Percentiles rank a stretch among this genome's conserved stretches.
Conservation (phyloP, 1,140 invertebrate genomes). For the Holotrichia oblita region DNA sequence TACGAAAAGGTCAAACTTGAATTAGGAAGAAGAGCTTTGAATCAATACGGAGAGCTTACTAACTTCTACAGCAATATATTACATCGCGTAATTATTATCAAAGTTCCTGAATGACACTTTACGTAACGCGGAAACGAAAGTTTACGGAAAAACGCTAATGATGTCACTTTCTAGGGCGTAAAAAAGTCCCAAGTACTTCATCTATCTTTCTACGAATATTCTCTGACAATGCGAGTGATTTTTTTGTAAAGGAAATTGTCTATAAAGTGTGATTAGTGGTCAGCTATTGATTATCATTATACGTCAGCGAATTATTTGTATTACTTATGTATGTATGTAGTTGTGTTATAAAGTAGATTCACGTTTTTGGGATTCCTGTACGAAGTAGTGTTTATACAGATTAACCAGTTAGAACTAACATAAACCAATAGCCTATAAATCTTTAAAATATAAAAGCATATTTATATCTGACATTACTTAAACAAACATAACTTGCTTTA, state of each 20-base stretch:
- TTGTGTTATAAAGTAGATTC: too few relatives aligned
- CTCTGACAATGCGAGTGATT: too few relatives aligned
- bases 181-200: slow-evolving; percentile 11
- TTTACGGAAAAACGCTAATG: slow-evolving; percentile 1
- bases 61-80: neutral
- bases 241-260: too few relatives aligned
- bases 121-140: too few relatives aligned
- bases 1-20: neutral
- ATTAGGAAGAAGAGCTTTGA: neutral
- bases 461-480: neutral
- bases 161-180: neutral
- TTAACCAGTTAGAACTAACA: neutral
- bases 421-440: neutral
- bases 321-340: too few relatives aligned
- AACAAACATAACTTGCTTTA: slow-evolving; percentile 1
- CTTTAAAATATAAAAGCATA: neutral
- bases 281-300: too few relatives aligned
- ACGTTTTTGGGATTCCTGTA: too few relatives aligned
- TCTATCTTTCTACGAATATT: too few relatives aligned
- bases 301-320: too few relatives aligned
- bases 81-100: neutral
- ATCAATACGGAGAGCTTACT: neutral
- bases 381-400: neutral
- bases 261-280: too few relatives aligned
- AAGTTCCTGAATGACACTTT: neutral